These are phyloP conservation scores for Piaya cayana DNA, from an alignment of 2,113 vertebrate genomes.

Conservation along the genomic window DNA sequence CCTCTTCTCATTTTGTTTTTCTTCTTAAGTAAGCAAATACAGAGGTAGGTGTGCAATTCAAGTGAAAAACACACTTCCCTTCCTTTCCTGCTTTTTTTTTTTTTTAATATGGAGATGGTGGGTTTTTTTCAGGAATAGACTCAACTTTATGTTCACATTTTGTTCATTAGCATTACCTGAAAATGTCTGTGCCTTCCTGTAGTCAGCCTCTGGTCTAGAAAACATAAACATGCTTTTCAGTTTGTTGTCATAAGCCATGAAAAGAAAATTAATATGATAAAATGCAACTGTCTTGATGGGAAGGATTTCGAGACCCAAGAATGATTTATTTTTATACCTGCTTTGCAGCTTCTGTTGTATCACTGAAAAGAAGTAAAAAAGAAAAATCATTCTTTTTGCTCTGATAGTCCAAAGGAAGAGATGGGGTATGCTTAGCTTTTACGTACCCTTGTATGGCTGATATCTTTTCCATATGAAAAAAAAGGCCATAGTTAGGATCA, in stretches of 20 bases:
- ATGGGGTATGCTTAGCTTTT: neutral
- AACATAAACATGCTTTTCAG: slow-evolving; percentile 32
- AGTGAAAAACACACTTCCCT: neutral
- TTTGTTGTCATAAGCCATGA: neutral
- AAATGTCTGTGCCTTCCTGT: slow-evolving; percentile 75
- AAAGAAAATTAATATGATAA: neutral
- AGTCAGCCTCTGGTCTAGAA: slow-evolving; percentile 75
- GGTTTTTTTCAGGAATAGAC: neutral
- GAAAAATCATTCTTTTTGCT: neutral
- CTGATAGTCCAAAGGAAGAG: neutral
- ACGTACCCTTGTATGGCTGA: slow-evolving; percentile 77
- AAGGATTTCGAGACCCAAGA: neutral
- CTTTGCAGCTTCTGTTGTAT: slow-evolving; percentile 71
- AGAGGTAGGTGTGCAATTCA: neutral
- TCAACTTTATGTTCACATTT: neutral
- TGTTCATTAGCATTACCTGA: slow-evolving; percentile 75
- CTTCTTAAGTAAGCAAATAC: neutral
- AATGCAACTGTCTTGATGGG: neutral
- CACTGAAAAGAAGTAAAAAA: slow-evolving; percentile 64
- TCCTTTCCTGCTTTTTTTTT: neutral
- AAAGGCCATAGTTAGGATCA: slow-evolving; percentile 75
- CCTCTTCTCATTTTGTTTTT: neutral
- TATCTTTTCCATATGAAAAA: slow-evolving; percentile 81
- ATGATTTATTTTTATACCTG: slow-evolving; percentile 71
- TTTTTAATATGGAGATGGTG: neutral